Conservation (phyloP, 2,888 invertebrate species). For the Chrysolina americana region DNA sequence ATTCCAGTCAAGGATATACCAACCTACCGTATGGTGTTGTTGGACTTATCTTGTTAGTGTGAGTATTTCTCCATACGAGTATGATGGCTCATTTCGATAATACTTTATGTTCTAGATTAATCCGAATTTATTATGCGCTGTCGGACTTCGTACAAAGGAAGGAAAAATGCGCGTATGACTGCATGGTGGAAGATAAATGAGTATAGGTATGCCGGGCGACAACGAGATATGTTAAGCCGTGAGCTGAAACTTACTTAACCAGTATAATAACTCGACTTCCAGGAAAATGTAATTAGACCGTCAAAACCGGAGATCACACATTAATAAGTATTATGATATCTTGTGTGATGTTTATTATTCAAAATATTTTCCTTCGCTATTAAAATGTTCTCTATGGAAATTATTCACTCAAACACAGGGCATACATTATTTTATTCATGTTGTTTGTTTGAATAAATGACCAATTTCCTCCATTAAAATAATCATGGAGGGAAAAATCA, state of each 20-base stretch:
- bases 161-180: background rate
- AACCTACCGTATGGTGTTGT: conserved; percentile 27
- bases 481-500: too few relatives aligned
- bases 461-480: too few relatives aligned
- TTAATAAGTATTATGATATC: too few relatives aligned
- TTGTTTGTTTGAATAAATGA: too few relatives aligned
- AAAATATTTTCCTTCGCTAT: too few relatives aligned
- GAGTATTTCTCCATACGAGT: conserved; percentile 16
- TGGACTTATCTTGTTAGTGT: conserved; percentile 25
- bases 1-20: conserved; percentile 33
- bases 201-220: background rate
- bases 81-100: conserved; percentile 21
- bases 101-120: conserved; percentile 21
- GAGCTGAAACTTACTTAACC: background rate
- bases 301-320: background rate
- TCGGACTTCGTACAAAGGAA: conserved; percentile 6
- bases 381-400: too few relatives aligned
- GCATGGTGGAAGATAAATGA: background rate
- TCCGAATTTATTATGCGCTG: conserved; percentile 17
- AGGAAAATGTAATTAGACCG: background rate
- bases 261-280: background rate
- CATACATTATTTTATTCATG: too few relatives aligned
- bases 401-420: too few relatives aligned
- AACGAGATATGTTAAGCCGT: background rate
- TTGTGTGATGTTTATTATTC: too few relatives aligned